Conservation (phyloP, 2,797 vertebrate genomes). For the Eremophila alpestris region DNA sequence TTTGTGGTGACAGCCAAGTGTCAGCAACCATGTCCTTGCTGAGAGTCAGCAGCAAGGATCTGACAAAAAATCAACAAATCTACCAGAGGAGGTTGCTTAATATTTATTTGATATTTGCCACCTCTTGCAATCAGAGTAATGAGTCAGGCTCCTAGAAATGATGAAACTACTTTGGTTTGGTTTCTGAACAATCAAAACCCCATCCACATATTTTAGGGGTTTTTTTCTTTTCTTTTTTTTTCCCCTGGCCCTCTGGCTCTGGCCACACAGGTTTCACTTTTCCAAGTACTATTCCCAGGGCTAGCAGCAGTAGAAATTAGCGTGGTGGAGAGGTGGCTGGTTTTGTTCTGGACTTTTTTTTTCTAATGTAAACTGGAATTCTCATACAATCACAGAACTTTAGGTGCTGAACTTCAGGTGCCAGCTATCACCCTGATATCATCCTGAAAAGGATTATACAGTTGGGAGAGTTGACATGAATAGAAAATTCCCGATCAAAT, state of each 20-base stretch:
- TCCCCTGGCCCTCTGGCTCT: not conserved
- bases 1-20: not conserved
- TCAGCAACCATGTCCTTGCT: not conserved
- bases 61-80: not conserved
- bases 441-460: not conserved
- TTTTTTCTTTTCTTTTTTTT: not conserved
- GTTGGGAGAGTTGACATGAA: not conserved
- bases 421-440: not conserved
- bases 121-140: not conserved
- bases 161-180: not conserved
- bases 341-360: not conserved
- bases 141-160: not conserved
- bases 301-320: not conserved
- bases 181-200: not conserved
- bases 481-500: not conserved
- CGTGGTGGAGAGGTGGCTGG: accelerated
- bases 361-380: not conserved
- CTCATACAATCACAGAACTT: not conserved
- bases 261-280: not conserved
- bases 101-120: not conserved
- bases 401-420: not conserved
- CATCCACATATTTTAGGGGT: not conserved
- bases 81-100: not conserved
- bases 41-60: not conserved
- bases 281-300: not conserved